Evolutionary conservation across 2,888 invertebrate genomes (phyloP).

Genomic region (Agonopterix subpropinquella): DNA sequence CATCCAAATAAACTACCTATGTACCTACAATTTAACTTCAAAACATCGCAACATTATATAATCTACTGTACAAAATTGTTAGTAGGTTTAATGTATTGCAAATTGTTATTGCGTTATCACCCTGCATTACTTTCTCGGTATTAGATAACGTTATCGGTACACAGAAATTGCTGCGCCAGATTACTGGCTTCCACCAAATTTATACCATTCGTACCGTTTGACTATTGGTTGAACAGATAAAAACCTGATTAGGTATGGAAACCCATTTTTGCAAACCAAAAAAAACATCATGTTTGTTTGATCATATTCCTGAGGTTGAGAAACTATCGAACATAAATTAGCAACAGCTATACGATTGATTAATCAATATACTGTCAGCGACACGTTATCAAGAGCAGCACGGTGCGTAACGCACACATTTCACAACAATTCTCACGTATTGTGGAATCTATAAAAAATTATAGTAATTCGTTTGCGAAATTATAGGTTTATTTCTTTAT

Average conservation of each 20-base stretch:
- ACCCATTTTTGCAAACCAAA: too few relatives aligned
- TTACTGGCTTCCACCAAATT: constrained; percentile 11
- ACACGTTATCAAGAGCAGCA: constrained; percentile 9
- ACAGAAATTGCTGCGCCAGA: constrained; percentile 35
- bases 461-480: constrained; percentile 58
- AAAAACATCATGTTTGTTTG: too few relatives aligned
- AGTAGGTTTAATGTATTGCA: constrained; percentile 26
- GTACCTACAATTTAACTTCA: too few relatives aligned
- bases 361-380: neutral
- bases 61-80: too few relatives aligned
- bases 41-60: too few relatives aligned
- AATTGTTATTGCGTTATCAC: constrained; percentile 59
- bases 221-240: too few relatives aligned
- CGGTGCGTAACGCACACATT: constrained; percentile 64
- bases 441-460: constrained; percentile 37
- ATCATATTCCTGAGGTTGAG: too few relatives aligned
- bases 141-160: constrained; percentile 55
- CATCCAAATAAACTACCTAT: too few relatives aligned
- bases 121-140: constrained; percentile 59
- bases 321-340: neutral
- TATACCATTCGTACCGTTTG: neutral
- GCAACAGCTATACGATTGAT: neutral
- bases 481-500: constrained; percentile 29
- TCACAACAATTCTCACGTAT: constrained; percentile 63
- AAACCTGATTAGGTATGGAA: too few relatives aligned